Evolutionary conservation across 2,113 vertebrate genomes (phyloP).

Genomic region (Crotalus viridis): DNA sequence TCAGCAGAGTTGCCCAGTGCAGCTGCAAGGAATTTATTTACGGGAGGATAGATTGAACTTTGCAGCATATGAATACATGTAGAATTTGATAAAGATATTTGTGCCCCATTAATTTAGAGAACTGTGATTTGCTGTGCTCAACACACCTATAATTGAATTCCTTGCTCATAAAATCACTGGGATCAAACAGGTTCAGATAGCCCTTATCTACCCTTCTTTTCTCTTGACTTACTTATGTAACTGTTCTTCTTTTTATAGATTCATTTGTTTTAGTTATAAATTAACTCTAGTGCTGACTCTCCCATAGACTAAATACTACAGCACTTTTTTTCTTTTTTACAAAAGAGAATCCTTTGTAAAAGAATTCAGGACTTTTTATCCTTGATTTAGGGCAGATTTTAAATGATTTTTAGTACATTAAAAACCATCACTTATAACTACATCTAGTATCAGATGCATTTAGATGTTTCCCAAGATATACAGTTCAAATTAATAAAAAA

Average conservation of each 20-base stretch:
- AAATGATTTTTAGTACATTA: constrained; percentile 1
- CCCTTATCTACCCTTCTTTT: constrained; percentile 69
- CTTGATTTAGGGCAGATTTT: constrained; percentile 40
- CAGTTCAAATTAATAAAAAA: neutral
- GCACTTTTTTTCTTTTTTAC: constrained; percentile 36
- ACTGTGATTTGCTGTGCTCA: constrained; percentile 70
- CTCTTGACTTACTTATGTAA: constrained; percentile 57
- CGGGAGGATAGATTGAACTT: constrained; percentile 68
- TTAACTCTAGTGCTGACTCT: constrained; percentile 72
- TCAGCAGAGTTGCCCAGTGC: constrained; percentile 29
- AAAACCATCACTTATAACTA: neutral
- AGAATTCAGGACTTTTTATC: constrained; percentile 38
- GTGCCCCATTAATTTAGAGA: constrained; percentile 75
- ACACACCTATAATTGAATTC: constrained; percentile 85
- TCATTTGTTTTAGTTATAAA: constrained; percentile 78
- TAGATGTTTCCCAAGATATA: neutral
- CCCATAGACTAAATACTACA: constrained; percentile 51
- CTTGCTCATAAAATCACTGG: constrained; percentile 75
- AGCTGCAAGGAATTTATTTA: constrained; percentile 57
- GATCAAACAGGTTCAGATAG: constrained; percentile 68
- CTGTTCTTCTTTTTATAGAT: constrained; percentile 75
- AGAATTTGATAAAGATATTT: constrained; percentile 68
- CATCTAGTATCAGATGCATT: neutral
- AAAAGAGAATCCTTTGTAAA: constrained; percentile 37
- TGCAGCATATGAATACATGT: constrained; percentile 61